Evolutionary conservation across 37 sponge, comb jelly and placozoan genomes (phyloP).

Genomic region (Cliona cf. orientalis): DNA sequence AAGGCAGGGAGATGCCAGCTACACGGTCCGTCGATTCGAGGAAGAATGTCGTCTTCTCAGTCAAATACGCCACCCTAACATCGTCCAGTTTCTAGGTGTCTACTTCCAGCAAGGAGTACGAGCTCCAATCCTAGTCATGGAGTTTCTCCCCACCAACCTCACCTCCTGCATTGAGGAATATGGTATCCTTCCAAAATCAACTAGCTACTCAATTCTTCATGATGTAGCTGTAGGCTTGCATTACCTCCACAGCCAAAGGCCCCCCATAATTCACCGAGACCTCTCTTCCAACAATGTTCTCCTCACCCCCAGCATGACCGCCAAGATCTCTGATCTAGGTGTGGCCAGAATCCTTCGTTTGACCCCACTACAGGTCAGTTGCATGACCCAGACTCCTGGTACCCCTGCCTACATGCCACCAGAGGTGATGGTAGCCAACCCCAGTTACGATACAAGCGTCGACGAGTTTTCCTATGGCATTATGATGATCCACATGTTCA

Average conservation of each 20-base stretch:
- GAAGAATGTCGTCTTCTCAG: slow-evolving; percentile 19
- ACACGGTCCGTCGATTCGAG: background rate
- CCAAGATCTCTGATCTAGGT: too few species aligned
- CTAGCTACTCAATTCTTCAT: slow-evolving; percentile 25
- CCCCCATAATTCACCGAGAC: too few species aligned
- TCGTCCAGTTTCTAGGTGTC: slow-evolving; percentile 36
- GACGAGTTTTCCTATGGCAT: too few species aligned
- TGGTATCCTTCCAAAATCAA: slow-evolving; percentile 2
- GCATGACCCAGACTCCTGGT: too few species aligned
- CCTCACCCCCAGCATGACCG: too few species aligned
- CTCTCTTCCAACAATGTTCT: too few species aligned
- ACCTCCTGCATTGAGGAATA: background rate
- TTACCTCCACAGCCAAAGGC: slow-evolving; percentile 5
- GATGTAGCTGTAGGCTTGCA: slow-evolving; percentile 30
- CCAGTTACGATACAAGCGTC: too few species aligned
- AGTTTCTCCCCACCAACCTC: slow-evolving; percentile 19
- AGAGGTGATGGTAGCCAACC: too few species aligned
- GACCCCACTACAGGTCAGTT: too few species aligned
- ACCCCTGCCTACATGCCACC: too few species aligned
- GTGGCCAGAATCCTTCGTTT: too few species aligned
- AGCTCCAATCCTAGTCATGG: slow-evolving; percentile 37
- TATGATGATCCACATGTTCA: too few species aligned
- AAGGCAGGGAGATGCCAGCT: background rate
- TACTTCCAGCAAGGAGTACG: background rate
- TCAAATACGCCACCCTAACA: slow-evolving; percentile 23